phyloP scores from a whole-genome alignment of 2,888 invertebrate species.

The Eupithecia subumbrata region DNA sequence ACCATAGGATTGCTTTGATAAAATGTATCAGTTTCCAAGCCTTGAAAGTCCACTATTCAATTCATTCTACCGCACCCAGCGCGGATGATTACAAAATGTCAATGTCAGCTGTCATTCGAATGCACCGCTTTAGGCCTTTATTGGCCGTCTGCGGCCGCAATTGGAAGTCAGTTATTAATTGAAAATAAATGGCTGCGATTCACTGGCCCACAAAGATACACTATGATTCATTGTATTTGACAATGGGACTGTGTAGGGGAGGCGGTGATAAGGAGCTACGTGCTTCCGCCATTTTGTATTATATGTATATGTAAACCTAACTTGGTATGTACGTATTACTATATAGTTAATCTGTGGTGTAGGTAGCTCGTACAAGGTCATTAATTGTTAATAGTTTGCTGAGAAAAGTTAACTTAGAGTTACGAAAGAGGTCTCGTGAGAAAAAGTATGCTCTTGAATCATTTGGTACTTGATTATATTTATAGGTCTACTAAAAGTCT shows the following conservation, averaged over 20 bases:
- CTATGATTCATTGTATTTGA: constrained; percentile 46
- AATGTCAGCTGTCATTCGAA: constrained; percentile 34
- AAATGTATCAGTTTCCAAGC: constrained; percentile 10
- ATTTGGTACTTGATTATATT: background rate
- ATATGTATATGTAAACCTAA: background rate
- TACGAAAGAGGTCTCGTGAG: background rate
- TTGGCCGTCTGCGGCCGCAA: constrained; percentile 32
- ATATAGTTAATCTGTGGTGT: background rate
- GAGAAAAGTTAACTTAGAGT: background rate
- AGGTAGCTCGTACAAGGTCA: background rate
- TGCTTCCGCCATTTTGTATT: constrained; percentile 24
- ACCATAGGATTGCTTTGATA: no score
- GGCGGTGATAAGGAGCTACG: constrained; percentile 31
- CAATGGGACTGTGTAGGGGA: constrained; percentile 34
- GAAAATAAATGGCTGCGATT: constrained; percentile 46
- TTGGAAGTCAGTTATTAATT: constrained; percentile 43
- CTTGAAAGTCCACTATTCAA: constrained; percentile 12
- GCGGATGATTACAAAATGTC: constrained; percentile 24
- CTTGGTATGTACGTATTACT: background rate
- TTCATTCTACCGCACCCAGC: constrained; percentile 21
- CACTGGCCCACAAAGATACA: constrained; percentile 46
- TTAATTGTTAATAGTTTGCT: background rate
- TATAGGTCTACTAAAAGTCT: background rate
- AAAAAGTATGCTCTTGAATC: background rate
- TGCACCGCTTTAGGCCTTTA: constrained; percentile 32